phyloP scores from a whole-genome alignment of 2,797 vertebrate genomes.

The Tangara arthus region DNA sequence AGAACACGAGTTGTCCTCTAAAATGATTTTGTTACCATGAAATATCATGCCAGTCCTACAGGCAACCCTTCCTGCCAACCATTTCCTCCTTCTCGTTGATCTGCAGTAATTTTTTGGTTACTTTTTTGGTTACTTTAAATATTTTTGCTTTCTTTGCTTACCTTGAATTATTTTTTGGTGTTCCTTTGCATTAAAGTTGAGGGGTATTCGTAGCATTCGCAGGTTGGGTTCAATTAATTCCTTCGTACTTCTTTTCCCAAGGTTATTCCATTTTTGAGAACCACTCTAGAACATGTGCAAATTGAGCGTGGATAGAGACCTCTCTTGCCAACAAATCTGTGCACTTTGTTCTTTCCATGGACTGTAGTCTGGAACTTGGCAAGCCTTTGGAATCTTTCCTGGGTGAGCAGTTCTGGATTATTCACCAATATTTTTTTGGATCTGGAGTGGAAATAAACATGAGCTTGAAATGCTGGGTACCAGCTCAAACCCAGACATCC shows the following conservation, averaged over 20 bases:
- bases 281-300: not conserved
- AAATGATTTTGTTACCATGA: not conserved
- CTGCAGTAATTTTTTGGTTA: not conserved
- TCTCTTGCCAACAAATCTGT: not conserved
- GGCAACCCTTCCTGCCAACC: not conserved
- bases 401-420: slow-evolving; percentile 12
- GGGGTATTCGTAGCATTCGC: not conserved
- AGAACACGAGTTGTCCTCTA: not conserved
- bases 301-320: not conserved
- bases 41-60: not conserved
- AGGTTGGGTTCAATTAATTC: not conserved
- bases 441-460: not conserved
- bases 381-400: slow-evolving; percentile 13
- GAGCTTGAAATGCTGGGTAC: not conserved
- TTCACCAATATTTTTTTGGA: not conserved
- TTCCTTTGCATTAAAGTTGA: not conserved
- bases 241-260: not conserved
- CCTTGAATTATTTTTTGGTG: not conserved
- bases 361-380: slow-evolving; percentile 1
- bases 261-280: not conserved
- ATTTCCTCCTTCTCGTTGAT: not conserved
- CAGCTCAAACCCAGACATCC: not conserved
- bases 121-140: not conserved
- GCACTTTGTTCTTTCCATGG: not conserved
- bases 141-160: not conserved